Percentiles rank a stretch among this genome's conserved stretches.
Conservation (phyloP, 2,888 invertebrate species). For the Stenolophus ochropezus region DNA sequence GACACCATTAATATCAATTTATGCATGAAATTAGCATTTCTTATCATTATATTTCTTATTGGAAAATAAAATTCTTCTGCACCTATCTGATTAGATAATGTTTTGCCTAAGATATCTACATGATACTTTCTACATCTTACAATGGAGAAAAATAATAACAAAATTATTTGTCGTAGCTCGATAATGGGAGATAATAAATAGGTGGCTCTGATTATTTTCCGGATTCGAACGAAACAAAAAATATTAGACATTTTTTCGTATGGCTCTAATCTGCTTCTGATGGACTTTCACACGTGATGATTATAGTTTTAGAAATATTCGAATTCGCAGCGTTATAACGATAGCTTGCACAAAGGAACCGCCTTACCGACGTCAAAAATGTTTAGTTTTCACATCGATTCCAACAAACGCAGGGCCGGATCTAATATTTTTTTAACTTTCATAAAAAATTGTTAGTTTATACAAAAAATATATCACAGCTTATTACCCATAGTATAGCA, state of each 20-base stretch:
- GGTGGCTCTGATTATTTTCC: constrained; percentile 32
- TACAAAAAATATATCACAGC: no score
- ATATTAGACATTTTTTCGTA: constrained; percentile 29
- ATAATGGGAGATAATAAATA: constrained; percentile 42
- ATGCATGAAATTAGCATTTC: constrained; percentile 38
- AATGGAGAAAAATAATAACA: neutral
- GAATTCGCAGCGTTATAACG: constrained; percentile 40
- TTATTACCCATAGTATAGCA: no score
- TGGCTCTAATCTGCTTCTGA: constrained; percentile 19
- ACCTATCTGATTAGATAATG: constrained; percentile 33
- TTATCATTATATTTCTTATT: constrained; percentile 19
- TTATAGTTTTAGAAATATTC: constrained; percentile 41
- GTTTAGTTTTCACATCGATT: constrained; percentile 30
- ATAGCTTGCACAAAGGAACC: constrained; percentile 27
- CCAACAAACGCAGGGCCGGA: constrained; percentile 31
- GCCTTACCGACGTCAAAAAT: constrained; percentile 33
- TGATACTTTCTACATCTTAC: constrained; percentile 4
- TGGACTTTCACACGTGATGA: constrained; percentile 44
- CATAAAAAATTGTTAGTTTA: constrained; percentile 6
- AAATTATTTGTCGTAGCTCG: constrained; percentile 12
- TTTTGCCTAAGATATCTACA: constrained; percentile 1
- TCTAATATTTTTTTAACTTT: neutral
- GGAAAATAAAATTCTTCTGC: constrained; percentile 12
- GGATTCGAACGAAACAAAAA: constrained; percentile 21
- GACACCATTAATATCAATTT: constrained; percentile 35